Base-by-base conservation (phyloP, 2,797 vertebrate species). In the Hapalemur alaotrensis region DNA sequence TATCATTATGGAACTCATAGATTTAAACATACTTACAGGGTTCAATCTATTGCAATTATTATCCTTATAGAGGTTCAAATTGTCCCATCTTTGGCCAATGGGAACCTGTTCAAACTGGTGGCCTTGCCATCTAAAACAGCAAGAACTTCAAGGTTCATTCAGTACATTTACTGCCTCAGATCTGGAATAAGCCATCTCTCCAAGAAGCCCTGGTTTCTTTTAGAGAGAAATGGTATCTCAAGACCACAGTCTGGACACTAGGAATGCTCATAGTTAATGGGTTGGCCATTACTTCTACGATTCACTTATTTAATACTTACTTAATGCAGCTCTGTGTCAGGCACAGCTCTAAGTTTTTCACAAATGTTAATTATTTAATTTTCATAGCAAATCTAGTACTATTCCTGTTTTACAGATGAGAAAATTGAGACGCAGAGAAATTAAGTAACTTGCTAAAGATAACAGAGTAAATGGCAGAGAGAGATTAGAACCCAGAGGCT, bases 231-330 rank as follows among this genome's bases (percentile, higher is more conserved):
- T 52, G 25, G 13, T 79, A 80, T 57, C 86, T 89, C 46, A 35
- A 52, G 54, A 92, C 18, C 43, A 79, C 6, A 57, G 18, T 35
- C 35, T 92, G 46, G 46, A 20, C 15, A 76, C 12, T 87, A 80
- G 59, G 38, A 52, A 69, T 52, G 30, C n/a, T 81, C 69, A 59
- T 46, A 78, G 30, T 35, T 93, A 87, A 57, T 83, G 20, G 8
- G 14, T 38, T 93, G 48, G 32, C 89, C 48, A 87, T 67, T 91
- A 48, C 90, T 94, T 97, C 69, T 95, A 65, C 30, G 69, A 28
- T 76, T 79, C 88, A 67, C 22, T 54, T 65, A 63, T 38, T 15
- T 93, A 89, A 69, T 75, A 87, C 4, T 63, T 69, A 87, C 2
- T 57, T 73, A 83, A 80, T 35, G 5, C 32, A 93, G 38, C 32